Conservation (phyloP, 2,888 invertebrate species). For the Lycophotia porphyrea region DNA sequence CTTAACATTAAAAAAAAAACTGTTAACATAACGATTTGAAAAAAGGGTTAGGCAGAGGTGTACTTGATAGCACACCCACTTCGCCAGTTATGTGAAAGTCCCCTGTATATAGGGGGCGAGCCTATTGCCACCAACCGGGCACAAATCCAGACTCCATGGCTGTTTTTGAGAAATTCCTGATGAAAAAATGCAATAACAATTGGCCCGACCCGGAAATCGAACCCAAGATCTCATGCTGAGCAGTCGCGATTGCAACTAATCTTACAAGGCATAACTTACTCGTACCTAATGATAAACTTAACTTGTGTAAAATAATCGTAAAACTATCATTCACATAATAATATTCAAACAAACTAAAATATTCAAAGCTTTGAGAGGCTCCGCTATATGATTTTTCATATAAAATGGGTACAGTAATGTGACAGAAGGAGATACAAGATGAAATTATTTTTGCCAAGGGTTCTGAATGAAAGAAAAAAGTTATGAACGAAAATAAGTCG, state of each 20-base stretch:
- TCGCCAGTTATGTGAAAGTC: too few relatives aligned
- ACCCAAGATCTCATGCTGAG: too few relatives aligned
- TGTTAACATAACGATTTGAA: background rate
- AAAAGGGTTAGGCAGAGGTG: background rate
- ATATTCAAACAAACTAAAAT: background rate
- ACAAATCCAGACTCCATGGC: too few relatives aligned
- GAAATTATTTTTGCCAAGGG: conserved; percentile 22
- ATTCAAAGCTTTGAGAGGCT: background rate
- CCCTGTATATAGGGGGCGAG: too few relatives aligned
- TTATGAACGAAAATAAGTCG: background rate
- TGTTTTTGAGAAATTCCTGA: too few relatives aligned
- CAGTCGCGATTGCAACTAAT: too few relatives aligned
- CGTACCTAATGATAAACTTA: background rate
- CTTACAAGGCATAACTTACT: background rate
- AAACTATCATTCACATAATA: background rate
- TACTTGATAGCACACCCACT: too few relatives aligned
- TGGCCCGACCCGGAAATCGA: too few relatives aligned
- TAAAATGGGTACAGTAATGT: background rate
- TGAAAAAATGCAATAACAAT: too few relatives aligned
- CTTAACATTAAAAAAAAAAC: too few relatives aligned
- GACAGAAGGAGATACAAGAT: conserved; percentile 28
- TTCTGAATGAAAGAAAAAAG: background rate
- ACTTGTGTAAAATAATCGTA: background rate
- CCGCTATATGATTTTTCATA: conserved; percentile 5
- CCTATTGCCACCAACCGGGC: too few relatives aligned